phyloP scores from a whole-genome alignment of 2,888 invertebrate genomes.

The Melinaea marsaeus region DNA sequence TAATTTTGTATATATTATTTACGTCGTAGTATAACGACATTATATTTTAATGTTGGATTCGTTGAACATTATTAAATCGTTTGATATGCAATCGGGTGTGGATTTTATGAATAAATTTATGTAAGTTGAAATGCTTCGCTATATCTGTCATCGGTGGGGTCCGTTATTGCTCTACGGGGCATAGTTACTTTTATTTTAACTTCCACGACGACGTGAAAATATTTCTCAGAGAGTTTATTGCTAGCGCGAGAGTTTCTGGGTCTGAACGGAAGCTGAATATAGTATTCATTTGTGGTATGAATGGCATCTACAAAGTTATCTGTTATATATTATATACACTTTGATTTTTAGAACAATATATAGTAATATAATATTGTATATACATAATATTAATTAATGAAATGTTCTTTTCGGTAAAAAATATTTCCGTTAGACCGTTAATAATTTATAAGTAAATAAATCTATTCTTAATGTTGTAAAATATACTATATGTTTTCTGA shows the following conservation, averaged over 20 bases:
- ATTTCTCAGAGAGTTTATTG: slow-evolving; percentile 72
- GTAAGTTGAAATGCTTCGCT: too few relatives aligned
- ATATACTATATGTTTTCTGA: slow-evolving; percentile 8
- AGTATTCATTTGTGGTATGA: slow-evolving; percentile 43
- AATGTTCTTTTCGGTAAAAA: too few relatives aligned
- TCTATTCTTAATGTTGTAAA: not conserved
- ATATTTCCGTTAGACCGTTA: too few relatives aligned
- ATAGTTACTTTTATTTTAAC: slow-evolving; percentile 75
- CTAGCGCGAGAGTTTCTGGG: slow-evolving; percentile 61
- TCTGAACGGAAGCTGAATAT: slow-evolving; percentile 44
- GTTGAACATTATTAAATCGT: slow-evolving; percentile 46
- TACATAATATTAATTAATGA: too few relatives aligned
- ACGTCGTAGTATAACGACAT: slow-evolving; percentile 26
- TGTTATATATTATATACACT: not conserved
- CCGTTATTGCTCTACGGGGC: slow-evolving; percentile 67
- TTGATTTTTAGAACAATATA: not conserved
- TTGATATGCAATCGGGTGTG: slow-evolving; percentile 53
- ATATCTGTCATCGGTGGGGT: slow-evolving; percentile 56
- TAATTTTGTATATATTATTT: slow-evolving; percentile 31
- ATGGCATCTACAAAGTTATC: slow-evolving; percentile 32
- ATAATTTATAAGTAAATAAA: too few relatives aligned
- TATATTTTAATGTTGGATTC: slow-evolving; percentile 32
- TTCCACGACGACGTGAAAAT: slow-evolving; percentile 76
- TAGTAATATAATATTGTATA: too few relatives aligned
- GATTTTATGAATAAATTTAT: slow-evolving; percentile 65